These are phyloP conservation scores for Cremastinae sp. DNA, from an alignment of 2,888 invertebrate genomes.

Conservation along the genomic window DNA sequence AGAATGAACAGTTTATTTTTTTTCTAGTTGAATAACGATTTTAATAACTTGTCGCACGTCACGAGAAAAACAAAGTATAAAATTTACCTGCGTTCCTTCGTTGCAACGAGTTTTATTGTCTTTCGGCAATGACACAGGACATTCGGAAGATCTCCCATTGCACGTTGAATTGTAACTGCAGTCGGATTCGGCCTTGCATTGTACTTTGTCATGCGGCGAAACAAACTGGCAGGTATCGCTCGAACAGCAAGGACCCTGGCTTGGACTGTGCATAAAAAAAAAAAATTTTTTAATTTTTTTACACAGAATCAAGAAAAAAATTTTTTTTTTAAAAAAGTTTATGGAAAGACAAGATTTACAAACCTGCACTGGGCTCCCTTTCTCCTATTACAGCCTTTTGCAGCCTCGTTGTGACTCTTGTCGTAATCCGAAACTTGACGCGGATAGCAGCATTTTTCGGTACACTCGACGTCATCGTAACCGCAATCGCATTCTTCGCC, in stretches of 20 bases:
- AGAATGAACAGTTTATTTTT: no score
- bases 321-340: conserved; percentile 8
- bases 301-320: background rate
- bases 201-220: conserved; percentile 83
- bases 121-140: conserved; percentile 91
- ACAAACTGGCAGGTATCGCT: conserved; percentile 90
- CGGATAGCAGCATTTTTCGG: conserved; percentile 96
- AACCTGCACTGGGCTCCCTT: conserved; percentile 91
- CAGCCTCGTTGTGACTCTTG: conserved; percentile 85
- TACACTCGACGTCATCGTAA: conserved; percentile 95
- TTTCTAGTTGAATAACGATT: no score
- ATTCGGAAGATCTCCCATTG: conserved; percentile 91
- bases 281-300: conserved; percentile 12
- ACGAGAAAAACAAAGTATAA: no score
- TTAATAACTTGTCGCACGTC: no score
- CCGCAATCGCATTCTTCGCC: conserved; percentile 99
- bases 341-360: conserved; percentile 25
- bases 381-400: conserved; percentile 90
- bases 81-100: conserved; percentile 87
- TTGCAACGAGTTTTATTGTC: conserved; percentile 97
- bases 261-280: conserved; percentile 86
- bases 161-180: conserved; percentile 95
- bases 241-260: conserved; percentile 98
- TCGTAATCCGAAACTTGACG: conserved; percentile 87
- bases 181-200: conserved; percentile 92